Evolutionary conservation across 2,888 invertebrate species (phyloP).

Genomic region (Trimorus sp.): DNA sequence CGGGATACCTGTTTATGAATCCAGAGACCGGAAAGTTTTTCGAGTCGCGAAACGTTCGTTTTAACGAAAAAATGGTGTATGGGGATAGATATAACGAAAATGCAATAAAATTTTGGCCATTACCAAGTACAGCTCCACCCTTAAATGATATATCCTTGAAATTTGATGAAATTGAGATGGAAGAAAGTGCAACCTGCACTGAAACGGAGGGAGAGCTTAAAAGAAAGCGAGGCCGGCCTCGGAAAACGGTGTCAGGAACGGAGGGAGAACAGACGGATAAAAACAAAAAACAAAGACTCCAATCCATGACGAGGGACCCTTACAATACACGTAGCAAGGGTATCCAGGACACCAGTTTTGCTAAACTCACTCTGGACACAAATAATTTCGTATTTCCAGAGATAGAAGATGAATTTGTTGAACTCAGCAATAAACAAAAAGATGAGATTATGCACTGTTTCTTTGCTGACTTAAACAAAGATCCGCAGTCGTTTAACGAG

Average conservation of each 20-base stretch:
- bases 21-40: constrained; percentile 43
- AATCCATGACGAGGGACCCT: not conserved
- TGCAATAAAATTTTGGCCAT: constrained; percentile 7
- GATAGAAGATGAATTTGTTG: not conserved
- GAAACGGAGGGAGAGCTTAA: not conserved
- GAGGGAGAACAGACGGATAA: constrained; percentile 5
- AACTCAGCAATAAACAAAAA: not conserved
- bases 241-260: constrained; percentile 20
- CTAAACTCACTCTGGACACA: not conserved
- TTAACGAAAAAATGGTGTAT: constrained; percentile 67
- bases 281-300: not conserved
- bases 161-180: not conserved
- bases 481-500: too few relatives aligned
- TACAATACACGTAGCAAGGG: constrained; percentile 8
- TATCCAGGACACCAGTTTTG: constrained; percentile 1
- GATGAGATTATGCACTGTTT: not conserved
- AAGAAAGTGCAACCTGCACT: not conserved
- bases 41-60: constrained; percentile 65
- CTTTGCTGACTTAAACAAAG: too few relatives aligned
- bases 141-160: not conserved
- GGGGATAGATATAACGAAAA: constrained; percentile 57
- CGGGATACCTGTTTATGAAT: constrained; percentile 38
- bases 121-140: not conserved
- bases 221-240: not conserved
- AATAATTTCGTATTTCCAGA: not conserved